Evolutionary conservation across 1,140 invertebrate species (phyloP), one percentile per base, ranked within the genome.

Genomic region (Calycopis cecrops): DNA sequence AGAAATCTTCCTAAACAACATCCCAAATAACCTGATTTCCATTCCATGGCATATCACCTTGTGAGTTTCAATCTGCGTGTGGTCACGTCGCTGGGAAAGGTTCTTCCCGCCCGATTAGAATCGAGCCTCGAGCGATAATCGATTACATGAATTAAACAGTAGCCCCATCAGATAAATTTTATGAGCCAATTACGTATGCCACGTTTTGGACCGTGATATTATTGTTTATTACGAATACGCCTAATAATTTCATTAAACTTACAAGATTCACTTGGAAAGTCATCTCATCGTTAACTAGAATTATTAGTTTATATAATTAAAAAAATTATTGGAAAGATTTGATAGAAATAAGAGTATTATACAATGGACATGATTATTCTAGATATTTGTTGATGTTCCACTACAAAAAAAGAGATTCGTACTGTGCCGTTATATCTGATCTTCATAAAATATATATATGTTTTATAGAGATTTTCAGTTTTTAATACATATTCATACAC

Each of bases 111-210:
- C 63, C 64, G 73, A 76, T 78, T 74, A 74, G 63, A 71, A 75
- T 75, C 67, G 50, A 60, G 62, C 71, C 56, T 44, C 55, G 51
- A 65, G 60, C 68, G 61, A 73, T 72, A 70, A 68, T 69, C 67
- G 62, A 69, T 76, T 71, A 67, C 57, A 68, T 62, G 65, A 71
- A 77, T 71, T 71, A 74, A 64, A 67, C 68, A 63, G 68, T 65
- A 73, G 70, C 67, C 40, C 63, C 60, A 67, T 55, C 65, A 55
- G 61, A 71, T 73, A 65, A 69, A 59, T 67, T 77, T 71, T 71
- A 77, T 73, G 38, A 16, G 51, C 40, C 40, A 44, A 44, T 44
- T 44, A 44, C 9, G 40, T 44, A 44, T 44, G 14, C 40, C 40
- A 44, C 40, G 40, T 44, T 44, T 44, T 9, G 16, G 40, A 14